Base-by-base conservation (phyloP, 2,888 invertebrate species). In the Thymelicus lineola region DNA sequence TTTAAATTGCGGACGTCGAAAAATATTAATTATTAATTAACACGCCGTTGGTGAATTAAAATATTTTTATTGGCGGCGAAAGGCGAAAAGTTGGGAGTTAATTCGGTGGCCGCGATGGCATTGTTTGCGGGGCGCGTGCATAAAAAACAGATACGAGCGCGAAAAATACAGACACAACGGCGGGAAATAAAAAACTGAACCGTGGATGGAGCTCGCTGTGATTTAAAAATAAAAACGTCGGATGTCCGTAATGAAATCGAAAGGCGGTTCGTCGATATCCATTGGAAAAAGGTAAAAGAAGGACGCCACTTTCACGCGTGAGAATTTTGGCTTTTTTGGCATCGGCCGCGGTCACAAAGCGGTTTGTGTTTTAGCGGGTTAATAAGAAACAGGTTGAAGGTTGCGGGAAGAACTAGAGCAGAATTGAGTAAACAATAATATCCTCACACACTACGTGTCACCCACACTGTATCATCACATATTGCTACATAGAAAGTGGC, bases 1-100 rank as follows among this genome's bases (percentile, higher is more conserved):
- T 88, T 92, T 93, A 91, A 88, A 89, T 83, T 85, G 83, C 82
- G 83, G 82, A 81, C 85, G 86, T 87, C 88, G 90, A 91, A 92
- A 92, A 93, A 92, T 92, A 93, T 93, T 93, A 93, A 93, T 93
- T 90, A 92, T 88, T 93, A 93, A 93, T 93, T 93, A 92, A 88
- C 90, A 86, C 83, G 84, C 85, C 81, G 83, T 82, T 36, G 62
- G 80, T 80, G 88, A 90, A 92, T 93, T 93, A 92, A 92, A 92
- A 93, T 93, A 93, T 93, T 93, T 93, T 93, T 91, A 91, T 91
- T 86, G 91, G 88, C 86, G 87, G 86, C 84, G 86, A 90, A 91
- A 89, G 90, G 91, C 89, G 89, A 89, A 91, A 91, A 90, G 86
- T 87, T 82, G 87, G 83, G 85, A 92, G 93, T 93, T 93, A 90